These are phyloP conservation scores for Hyperoplus immaculatus DNA, from an alignment of 2,797 vertebrate species.

Conservation along the genomic window DNA sequence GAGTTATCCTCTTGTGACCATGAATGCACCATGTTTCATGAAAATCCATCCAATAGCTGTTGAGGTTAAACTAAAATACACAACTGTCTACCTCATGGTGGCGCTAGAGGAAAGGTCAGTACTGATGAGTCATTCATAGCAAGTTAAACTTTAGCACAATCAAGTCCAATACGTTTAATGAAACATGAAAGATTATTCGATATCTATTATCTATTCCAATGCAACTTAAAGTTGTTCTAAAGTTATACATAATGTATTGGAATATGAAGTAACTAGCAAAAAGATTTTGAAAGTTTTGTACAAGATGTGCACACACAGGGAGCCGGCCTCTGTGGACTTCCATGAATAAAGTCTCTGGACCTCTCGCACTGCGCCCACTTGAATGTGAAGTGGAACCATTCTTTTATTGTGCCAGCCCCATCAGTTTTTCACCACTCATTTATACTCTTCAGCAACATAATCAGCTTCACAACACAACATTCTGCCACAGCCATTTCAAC, in stretches of 20 bases:
- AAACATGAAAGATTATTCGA: no score
- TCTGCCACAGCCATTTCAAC: neutral
- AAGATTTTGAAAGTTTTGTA: neutral
- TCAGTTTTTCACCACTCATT: neutral
- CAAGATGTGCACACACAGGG: conserved; percentile 7
- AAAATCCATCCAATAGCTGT: no score
- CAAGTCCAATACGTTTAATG: neutral
- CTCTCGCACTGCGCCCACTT: neutral
- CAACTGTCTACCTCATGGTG: no score
- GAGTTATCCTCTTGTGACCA: no score
- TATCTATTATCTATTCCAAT: no score
- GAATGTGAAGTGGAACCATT: neutral
- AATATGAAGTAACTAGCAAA: neutral
- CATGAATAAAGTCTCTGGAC: neutral
- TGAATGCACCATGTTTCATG: no score
- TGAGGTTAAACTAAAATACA: no score
- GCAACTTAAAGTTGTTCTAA: neutral
- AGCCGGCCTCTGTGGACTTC: neutral
- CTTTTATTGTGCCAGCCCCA: conserved; percentile 9
- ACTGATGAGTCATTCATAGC: no score
- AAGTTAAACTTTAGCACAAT: neutral
- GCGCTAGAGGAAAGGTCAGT: no score
- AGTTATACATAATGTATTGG: neutral
- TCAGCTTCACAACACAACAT: neutral
- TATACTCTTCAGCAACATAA: neutral